Percentiles rank a stretch among this genome's conserved stretches.
Conservation (phyloP, 30 jellyfish, hydroid and myxozoan species). For the Chrysaora quinquecirrha region DNA sequence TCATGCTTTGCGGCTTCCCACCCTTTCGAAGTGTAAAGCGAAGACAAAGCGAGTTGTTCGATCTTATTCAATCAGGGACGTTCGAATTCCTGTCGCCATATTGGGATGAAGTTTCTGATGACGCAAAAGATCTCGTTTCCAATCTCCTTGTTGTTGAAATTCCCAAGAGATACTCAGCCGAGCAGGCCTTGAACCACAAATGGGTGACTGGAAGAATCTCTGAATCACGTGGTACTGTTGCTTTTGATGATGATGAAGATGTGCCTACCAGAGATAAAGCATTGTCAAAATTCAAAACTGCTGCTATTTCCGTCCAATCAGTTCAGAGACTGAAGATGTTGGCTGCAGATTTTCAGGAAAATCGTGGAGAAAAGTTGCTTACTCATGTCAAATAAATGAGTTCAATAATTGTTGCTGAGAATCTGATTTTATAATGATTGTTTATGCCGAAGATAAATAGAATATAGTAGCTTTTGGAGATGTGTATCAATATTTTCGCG, state of each 20-base stretch:
- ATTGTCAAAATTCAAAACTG: slow-evolving; percentile 63
- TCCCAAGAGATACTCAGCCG: slow-evolving; percentile 75
- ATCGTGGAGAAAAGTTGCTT: slow-evolving; percentile 76
- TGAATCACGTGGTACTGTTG: slow-evolving; percentile 63
- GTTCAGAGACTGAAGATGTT: slow-evolving; percentile 79
- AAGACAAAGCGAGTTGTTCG: slow-evolving; percentile 93
- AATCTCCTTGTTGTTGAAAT: slow-evolving; percentile 81
- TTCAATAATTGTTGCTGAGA: too few species aligned
- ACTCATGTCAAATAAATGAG: slow-evolving; percentile 76
- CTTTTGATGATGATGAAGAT: slow-evolving; percentile 36
- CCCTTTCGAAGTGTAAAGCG: slow-evolving; percentile 96
- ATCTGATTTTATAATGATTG: too few species aligned
- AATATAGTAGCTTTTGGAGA: too few species aligned
- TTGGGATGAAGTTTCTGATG: slow-evolving; percentile 93
- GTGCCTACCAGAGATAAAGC: background rate
- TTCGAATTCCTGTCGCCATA: slow-evolving; percentile 89
- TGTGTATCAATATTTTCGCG: too few species aligned
- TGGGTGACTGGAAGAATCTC: slow-evolving; percentile 79
- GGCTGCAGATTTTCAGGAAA: slow-evolving; percentile 63
- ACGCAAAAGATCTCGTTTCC: slow-evolving; percentile 81
- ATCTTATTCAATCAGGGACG: slow-evolving; percentile 83
- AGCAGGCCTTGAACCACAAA: slow-evolving; percentile 73
- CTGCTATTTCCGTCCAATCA: slow-evolving; percentile 79
- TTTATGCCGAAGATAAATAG: too few species aligned
- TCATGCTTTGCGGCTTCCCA: slow-evolving; percentile 99